phyloP scores from a whole-genome alignment of 2,888 invertebrate species.

The Drosophila siamana region DNA sequence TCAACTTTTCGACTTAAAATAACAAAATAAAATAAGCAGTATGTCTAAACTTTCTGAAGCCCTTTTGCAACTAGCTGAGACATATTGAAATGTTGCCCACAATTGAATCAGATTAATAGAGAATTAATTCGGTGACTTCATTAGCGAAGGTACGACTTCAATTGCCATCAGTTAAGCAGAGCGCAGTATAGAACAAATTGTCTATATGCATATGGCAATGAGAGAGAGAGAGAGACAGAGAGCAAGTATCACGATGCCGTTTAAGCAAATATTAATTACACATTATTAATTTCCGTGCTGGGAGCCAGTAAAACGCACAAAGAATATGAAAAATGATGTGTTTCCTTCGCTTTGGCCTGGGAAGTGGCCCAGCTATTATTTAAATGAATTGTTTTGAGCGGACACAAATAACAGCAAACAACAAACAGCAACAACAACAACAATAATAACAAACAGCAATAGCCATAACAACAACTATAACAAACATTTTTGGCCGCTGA shows the following conservation, averaged over 20 bases:
- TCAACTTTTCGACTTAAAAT: no score
- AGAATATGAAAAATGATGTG: slow-evolving; percentile 78
- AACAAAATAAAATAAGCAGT: no score
- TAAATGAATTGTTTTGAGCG: slow-evolving; percentile 79
- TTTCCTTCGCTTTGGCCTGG: slow-evolving; percentile 53
- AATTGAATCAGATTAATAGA: not conserved
- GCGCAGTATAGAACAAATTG: slow-evolving; percentile 2
- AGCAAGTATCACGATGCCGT: slow-evolving; percentile 32
- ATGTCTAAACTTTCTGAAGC: no score
- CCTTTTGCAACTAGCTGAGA: not conserved
- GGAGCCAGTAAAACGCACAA: slow-evolving; percentile 15
- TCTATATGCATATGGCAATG: not conserved
- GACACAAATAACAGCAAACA: slow-evolving; percentile 37
- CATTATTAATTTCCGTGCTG: slow-evolving; percentile 73
- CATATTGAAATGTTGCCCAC: not conserved
- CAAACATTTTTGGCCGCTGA: slow-evolving; percentile 48
- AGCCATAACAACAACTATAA: slow-evolving; percentile 29
- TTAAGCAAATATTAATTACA: slow-evolving; percentile 75
- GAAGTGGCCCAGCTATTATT: slow-evolving; percentile 75
- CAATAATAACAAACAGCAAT: slow-evolving; percentile 29
- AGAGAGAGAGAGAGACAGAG: no score
- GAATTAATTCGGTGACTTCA: slow-evolving; percentile 1
- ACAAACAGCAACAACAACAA: slow-evolving; percentile 28
- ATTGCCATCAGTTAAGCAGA: not conserved
- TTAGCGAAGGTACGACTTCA: not conserved